Percentiles rank a stretch among this genome's conserved stretches.
Conservation (phyloP, 2,113 vertebrate genomes). For the Paratilapia polleni region DNA sequence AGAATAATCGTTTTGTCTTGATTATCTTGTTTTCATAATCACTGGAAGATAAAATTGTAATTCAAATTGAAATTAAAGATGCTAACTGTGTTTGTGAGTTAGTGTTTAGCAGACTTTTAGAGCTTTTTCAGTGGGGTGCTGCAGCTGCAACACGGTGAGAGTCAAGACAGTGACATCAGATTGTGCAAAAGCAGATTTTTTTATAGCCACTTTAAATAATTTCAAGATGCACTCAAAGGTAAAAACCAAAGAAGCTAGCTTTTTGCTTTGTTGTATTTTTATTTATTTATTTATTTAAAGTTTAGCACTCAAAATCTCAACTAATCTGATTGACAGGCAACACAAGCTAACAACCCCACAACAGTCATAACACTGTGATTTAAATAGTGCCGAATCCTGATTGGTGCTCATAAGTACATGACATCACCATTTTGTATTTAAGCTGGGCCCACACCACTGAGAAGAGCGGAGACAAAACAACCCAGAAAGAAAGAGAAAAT, state of each 20-base stretch:
- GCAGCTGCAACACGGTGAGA: neutral
- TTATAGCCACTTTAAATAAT: neutral
- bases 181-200: neutral
- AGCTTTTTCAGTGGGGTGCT: neutral
- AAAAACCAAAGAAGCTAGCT: neutral
- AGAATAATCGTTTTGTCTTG: neutral
- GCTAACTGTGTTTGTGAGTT: neutral
- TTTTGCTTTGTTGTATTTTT: neutral
- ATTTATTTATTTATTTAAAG: neutral
- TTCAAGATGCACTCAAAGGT: neutral
- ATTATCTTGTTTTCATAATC: neutral
- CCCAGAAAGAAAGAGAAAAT: neutral
- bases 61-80: neutral
- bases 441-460: neutral
- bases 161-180: neutral
- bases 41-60: neutral
- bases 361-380: neutral
- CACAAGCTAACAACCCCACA: neutral
- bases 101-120: neutral
- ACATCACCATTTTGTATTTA: neutral
- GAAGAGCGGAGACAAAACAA: neutral
- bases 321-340: neutral
- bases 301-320: neutral
- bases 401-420: neutral
- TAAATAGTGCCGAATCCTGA: neutral